A percentile compares a stretch with the other conserved stretches of the same genome.
These are phyloP conservation scores for Lepisosteus oculatus DNA, from an alignment of 2,113 vertebrate species.

Conservation along the genomic window DNA sequence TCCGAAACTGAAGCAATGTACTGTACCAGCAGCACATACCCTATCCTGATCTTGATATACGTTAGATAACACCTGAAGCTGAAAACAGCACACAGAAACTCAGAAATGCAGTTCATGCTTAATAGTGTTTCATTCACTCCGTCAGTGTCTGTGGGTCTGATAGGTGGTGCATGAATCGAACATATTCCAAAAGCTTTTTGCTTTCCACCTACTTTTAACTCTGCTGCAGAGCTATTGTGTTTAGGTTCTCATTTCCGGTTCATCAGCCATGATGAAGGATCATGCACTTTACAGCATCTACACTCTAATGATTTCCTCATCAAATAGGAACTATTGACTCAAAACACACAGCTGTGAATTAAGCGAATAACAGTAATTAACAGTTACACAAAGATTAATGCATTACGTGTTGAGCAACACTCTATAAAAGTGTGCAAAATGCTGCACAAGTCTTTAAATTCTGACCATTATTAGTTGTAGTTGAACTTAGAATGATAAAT, in stretches of 20 bases:
- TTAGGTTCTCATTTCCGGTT: conserved; percentile 16
- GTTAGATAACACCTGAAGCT: background rate
- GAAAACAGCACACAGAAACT: background rate
- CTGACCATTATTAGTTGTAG: no score
- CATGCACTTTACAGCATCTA: conserved; percentile 36
- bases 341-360: conserved; percentile 22
- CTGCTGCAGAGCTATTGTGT: conserved; percentile 13
- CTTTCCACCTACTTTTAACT: no score
- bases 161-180: background rate
- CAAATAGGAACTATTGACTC: conserved; percentile 42
- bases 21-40: no score
- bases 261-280: conserved; percentile 38
- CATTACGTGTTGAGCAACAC: conserved; percentile 22
- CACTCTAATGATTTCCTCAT: conserved; percentile 51
- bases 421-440: no score
- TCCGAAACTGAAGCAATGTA: no score
- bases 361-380: conserved; percentile 43
- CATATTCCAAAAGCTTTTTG: background rate
- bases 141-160: background rate
- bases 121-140: no score
- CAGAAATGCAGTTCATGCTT: no score
- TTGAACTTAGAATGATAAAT: no score
- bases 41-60: no score
- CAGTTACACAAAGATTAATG: conserved; percentile 50
- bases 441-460: no score